A percentile compares a stretch with the other conserved stretches of the same genome.
phyloP scores from a whole-genome alignment of 2,888 invertebrate species.

The Neoscelio sp. region DNA sequence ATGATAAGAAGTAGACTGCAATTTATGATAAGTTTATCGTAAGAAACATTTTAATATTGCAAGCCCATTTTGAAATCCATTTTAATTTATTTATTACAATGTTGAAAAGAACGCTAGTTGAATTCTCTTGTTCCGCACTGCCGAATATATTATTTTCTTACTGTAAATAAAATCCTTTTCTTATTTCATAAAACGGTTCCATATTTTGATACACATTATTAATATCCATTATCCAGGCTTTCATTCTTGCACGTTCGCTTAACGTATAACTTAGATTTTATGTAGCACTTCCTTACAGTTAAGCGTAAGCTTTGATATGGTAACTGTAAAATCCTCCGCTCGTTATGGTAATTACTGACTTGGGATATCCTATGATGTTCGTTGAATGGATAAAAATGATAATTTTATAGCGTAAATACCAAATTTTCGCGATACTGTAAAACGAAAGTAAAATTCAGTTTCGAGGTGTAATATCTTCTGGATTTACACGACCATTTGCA shows the following conservation, averaged over 20 bases:
- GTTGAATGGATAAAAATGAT: slow-evolving; percentile 15
- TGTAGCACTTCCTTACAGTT: slow-evolving; percentile 28
- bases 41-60: too few relatives aligned
- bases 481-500: too few relatives aligned
- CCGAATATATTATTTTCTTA: too few relatives aligned
- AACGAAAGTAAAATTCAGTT: slow-evolving; percentile 3
- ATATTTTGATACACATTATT: slow-evolving; percentile 10
- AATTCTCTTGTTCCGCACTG: too few relatives aligned
- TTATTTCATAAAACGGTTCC: too few relatives aligned
- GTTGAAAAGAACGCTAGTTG: too few relatives aligned
- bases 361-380: slow-evolving; percentile 17
- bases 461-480: too few relatives aligned
- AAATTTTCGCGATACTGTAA: slow-evolving; percentile 1
- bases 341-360: slow-evolving; percentile 41
- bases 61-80: too few relatives aligned
- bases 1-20: too few relatives aligned
- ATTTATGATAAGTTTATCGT: too few relatives aligned
- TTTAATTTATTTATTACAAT: too few relatives aligned
- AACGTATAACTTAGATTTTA: slow-evolving; percentile 33
- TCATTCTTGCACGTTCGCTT: slow-evolving; percentile 17
- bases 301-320: slow-evolving; percentile 42
- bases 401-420: slow-evolving; percentile 26
- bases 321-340: slow-evolving; percentile 38
- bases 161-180: too few relatives aligned
- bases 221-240: slow-evolving; percentile 1